Evolutionary conservation across 1,140 invertebrate species (phyloP).

Genomic region (Lepidurus packardi): DNA sequence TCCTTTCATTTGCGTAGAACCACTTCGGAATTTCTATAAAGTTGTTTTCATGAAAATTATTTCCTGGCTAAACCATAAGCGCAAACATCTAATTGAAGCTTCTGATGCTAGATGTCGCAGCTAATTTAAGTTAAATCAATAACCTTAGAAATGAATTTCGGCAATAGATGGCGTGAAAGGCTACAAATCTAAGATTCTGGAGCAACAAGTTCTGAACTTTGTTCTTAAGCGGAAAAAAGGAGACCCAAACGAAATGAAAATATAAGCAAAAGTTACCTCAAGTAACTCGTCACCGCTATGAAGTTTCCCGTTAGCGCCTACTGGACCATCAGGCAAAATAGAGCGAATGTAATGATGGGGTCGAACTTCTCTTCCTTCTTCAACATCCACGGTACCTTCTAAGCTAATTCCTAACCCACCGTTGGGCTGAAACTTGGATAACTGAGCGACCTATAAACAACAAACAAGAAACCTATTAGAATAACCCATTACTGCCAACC

Average conservation of each 20-base stretch:
- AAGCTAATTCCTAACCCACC: constrained; percentile 91
- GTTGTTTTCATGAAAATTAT: no score
- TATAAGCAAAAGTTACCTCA: constrained; percentile 51
- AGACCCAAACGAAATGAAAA: not conserved
- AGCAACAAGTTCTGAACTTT: not conserved
- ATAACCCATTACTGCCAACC: not conserved
- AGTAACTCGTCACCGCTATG: constrained; percentile 84
- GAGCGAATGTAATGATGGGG: constrained; percentile 91
- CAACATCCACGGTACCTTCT: constrained; percentile 93
- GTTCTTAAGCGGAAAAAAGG: not conserved
- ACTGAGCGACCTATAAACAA: constrained; percentile 58
- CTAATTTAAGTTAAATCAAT: no score
- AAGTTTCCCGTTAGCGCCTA: constrained; percentile 74
- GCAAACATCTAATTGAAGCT: no score
- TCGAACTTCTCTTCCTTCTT: constrained; percentile 79
- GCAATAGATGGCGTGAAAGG: not conserved
- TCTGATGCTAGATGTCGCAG: no score
- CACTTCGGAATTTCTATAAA: no score
- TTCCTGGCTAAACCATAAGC: no score
- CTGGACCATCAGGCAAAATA: constrained; percentile 87
- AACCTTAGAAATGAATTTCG: no score
- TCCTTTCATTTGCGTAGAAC: no score
- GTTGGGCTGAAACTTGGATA: constrained; percentile 76
- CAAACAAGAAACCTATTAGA: not conserved
- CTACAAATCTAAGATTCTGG: constrained; percentile 3